Percentiles rank a stretch among this genome's conserved stretches.
Evolutionary conservation across 1,140 invertebrate species (phyloP).

Genomic region (Lepidostoma basale): DNA sequence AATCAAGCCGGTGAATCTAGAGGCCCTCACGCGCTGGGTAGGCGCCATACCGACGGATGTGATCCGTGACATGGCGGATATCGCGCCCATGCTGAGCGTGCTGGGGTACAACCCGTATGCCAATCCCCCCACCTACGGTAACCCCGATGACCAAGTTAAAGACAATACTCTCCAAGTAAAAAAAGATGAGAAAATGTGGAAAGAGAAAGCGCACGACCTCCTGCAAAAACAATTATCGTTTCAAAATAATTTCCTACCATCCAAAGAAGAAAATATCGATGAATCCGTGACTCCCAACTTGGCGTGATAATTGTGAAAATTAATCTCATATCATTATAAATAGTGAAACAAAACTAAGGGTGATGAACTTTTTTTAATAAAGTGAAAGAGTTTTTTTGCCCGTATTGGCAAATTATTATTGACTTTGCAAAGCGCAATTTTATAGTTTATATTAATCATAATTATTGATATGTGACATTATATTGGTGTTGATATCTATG

Average conservation of each 20-base stretch:
- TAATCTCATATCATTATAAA: slow-evolving; percentile 30
- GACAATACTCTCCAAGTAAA: slow-evolving; percentile 74
- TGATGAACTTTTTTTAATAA: neutral
- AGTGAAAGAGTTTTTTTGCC: neutral
- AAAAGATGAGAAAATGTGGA: slow-evolving; percentile 62
- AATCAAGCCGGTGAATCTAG: slow-evolving; percentile 96
- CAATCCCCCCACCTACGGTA: slow-evolving; percentile 92
- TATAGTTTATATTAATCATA: neutral
- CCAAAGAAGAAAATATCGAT: slow-evolving; percentile 35
- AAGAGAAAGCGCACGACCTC: slow-evolving; percentile 62
- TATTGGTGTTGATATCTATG: slow-evolving; percentile 24
- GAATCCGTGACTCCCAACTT: slow-evolving; percentile 40
- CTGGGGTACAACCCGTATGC: slow-evolving; percentile 93
- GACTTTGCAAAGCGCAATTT: too few species aligned
- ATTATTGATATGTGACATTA: slow-evolving; percentile 16
- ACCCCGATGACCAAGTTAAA: slow-evolving; percentile 82
- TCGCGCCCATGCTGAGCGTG: slow-evolving; percentile 90
- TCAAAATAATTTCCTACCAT: slow-evolving; percentile 8
- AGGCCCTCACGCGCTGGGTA: slow-evolving; percentile 97
- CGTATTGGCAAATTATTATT: neutral
- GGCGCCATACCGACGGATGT: slow-evolving; percentile 91
- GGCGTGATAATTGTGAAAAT: slow-evolving; percentile 40
- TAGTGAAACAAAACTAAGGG: slow-evolving; percentile 13
- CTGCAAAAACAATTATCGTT: slow-evolving; percentile 45
- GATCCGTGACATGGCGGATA: slow-evolving; percentile 84